These are phyloP conservation scores for Peromyscus melanophrys DNA, from an alignment of 2,797 vertebrate genomes.

Conservation along the genomic window DNA sequence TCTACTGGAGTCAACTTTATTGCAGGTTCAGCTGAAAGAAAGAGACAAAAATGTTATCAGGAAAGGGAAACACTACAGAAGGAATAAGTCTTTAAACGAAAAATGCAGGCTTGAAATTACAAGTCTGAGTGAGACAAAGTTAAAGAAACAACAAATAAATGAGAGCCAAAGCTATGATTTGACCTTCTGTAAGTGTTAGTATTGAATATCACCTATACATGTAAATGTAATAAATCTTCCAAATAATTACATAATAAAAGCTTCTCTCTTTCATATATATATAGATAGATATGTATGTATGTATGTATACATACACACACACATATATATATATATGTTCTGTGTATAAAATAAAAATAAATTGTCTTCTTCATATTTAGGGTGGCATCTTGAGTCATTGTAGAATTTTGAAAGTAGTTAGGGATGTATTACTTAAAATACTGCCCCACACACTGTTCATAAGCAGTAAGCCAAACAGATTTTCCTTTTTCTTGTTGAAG, in stretches of 20 bases:
- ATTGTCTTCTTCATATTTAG: constrained; percentile 74
- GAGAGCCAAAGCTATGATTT: background rate
- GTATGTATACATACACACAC: too few relatives aligned
- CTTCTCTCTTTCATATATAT: background rate
- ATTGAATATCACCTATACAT: background rate
- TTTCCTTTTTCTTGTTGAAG: constrained; percentile 77
- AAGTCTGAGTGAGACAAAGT: background rate
- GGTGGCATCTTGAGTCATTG: constrained; percentile 83
- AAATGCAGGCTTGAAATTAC: background rate
- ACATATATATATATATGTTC: background rate
- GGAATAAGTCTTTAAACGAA: background rate
- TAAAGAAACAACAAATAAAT: background rate
- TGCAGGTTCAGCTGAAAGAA: background rate
- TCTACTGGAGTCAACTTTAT: accelerated
- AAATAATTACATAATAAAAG: background rate
- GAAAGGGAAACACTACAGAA: background rate
- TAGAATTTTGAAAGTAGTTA: constrained; percentile 82
- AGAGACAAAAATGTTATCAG: background rate
- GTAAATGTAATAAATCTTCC: background rate
- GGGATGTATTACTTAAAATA: background rate
- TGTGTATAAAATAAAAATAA: background rate
- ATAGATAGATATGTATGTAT: too few relatives aligned
- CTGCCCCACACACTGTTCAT: background rate
- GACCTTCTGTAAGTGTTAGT: background rate
- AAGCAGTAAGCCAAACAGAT: constrained; percentile 41